Evolutionary conservation across 2,888 invertebrate species (phyloP), one percentile per base, ranked within the genome.

Genomic region (Rhodophaea formosa): DNA sequence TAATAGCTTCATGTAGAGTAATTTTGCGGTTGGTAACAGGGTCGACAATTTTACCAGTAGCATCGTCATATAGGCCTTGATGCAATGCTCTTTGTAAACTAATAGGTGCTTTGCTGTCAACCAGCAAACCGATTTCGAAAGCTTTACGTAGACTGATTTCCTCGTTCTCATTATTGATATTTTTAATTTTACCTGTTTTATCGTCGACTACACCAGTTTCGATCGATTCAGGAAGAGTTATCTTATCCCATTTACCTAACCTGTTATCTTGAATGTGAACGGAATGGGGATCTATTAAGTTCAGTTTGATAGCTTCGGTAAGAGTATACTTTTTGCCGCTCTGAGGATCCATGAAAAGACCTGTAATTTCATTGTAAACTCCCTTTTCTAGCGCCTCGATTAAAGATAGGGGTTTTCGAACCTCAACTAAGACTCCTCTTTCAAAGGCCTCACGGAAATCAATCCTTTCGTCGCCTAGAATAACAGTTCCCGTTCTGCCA

Each of bases 391-490:
- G 92, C 0, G 97, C 96, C 84, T 97, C 97, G 65, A 95, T 95
- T 2, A 97, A 89, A 8, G 96, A 94, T 78, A 97, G 91, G 0
- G 97, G 97, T 77, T 95, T 94, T 57, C 95, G 93, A 0, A 96
- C 95, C 85, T 97, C 97, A 10, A 97, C 93, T 32, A 97, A 86
- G 56, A 96, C 91, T 29, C 97, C 97, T 63, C 95, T 93, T 81
- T 97, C 97, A 68, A 97, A 95, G 0, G 97, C 97, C 89, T 97
- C 96, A 52, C 95, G 94, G 74, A 97, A 96, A 82, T 96, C 95
- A 55, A 97, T 87, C 47, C 92, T 92, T 68, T 94, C 93, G 63
- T 93, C 93, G 8, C 92, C 92, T 72, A 94, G 80, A 16, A 92
- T 84, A 16, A 96, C 92, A 0, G 93, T 94, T 42, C 97, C 97